Evolutionary conservation across 2,797 vertebrate genomes (phyloP).

Genomic region (Scarus forsteni): DNA sequence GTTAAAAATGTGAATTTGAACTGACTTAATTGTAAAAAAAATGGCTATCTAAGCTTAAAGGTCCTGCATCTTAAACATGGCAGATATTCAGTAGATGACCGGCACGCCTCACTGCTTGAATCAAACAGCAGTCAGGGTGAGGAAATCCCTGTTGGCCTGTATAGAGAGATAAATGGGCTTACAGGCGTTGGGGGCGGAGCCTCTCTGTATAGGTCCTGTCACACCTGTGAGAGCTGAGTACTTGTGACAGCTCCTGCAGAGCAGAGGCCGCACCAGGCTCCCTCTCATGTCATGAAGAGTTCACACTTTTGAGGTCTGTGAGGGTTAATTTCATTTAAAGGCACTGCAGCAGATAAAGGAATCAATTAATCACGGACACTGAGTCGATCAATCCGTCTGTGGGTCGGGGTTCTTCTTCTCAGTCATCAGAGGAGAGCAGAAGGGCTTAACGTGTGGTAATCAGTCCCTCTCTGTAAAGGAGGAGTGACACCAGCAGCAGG

Average conservation of each 20-base stretch:
- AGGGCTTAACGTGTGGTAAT: constrained; percentile 62
- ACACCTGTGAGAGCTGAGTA: constrained; percentile 32
- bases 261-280: constrained; percentile 32
- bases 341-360: constrained; percentile 1
- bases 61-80: no score
- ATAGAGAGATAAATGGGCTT: constrained; percentile 40
- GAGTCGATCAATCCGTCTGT: neutral
- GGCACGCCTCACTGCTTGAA: neutral
- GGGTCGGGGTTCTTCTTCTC: constrained; percentile 41
- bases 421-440: constrained; percentile 42
- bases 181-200: constrained; percentile 9
- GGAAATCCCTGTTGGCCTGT: constrained; percentile 33
- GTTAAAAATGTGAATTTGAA: no score
- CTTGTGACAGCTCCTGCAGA: constrained; percentile 35
- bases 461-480: constrained; percentile 45
- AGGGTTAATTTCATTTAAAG: neutral
- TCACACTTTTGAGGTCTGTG: neutral
- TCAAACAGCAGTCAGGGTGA: constrained; percentile 8
- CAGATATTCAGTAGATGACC: no score
- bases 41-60: no score
- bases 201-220: constrained; percentile 8
- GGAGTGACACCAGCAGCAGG: constrained; percentile 29
- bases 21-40: no score
- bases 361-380: constrained; percentile 19
- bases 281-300: constrained; percentile 3